Conservation (phyloP, 2,888 invertebrate species). For the Lissocephala sabroskyi region DNA sequence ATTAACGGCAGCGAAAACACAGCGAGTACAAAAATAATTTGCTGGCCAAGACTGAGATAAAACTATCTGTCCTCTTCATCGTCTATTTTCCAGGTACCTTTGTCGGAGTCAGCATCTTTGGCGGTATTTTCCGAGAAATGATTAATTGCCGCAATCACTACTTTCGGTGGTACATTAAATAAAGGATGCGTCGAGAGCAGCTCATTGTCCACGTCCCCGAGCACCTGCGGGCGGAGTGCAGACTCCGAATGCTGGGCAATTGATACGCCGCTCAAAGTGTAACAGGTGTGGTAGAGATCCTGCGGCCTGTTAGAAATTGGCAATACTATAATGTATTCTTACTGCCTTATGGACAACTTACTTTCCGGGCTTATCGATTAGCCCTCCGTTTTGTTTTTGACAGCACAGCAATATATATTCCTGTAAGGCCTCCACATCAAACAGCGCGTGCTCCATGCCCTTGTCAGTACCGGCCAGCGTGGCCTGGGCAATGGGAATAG, state of each 20-base stretch:
- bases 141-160: conserved; percentile 74
- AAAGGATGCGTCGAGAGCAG: conserved; percentile 85
- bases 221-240: conserved; percentile 74
- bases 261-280: conserved; percentile 94
- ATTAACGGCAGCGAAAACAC: background rate
- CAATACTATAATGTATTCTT: too few relatives aligned
- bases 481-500: conserved; percentile 89
- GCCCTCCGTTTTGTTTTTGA: conserved; percentile 89
- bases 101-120: conserved; percentile 11
- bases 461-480: conserved; percentile 74
- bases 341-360: conserved; percentile 73
- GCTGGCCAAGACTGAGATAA: background rate
- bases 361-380: conserved; percentile 97
- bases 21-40: background rate
- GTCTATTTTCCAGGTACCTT: conserved; percentile 17
- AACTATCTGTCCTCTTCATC: conserved; percentile 10
- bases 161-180: conserved; percentile 84
- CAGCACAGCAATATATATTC: conserved; percentile 96
- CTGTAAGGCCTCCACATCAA: conserved; percentile 90
- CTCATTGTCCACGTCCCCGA: conserved; percentile 81
- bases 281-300: conserved; percentile 98
- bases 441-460: conserved; percentile 74
- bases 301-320: conserved; percentile 76
- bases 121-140: conserved; percentile 67
- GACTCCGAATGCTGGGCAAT: conserved; percentile 85